phyloP scores from a whole-genome alignment of 2,888 invertebrate genomes.

The Gymnocheta viridis region DNA sequence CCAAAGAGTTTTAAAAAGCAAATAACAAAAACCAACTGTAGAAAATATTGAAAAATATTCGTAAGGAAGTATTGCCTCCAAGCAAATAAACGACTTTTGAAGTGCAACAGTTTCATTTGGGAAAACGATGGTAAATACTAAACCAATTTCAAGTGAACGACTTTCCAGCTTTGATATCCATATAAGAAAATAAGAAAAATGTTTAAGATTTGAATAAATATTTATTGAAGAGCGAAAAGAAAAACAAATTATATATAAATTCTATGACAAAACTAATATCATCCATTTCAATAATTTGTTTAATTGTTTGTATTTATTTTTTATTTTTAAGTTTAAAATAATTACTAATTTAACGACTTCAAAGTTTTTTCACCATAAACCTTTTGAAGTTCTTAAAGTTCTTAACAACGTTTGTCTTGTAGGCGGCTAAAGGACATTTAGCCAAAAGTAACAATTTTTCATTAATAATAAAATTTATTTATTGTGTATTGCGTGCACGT shows the following conservation, averaged over 20 bases:
- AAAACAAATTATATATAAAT: too few relatives aligned
- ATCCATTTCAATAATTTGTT: too few relatives aligned
- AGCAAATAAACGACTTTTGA: neutral
- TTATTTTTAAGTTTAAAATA: neutral
- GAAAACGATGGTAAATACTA: neutral
- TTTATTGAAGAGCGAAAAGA: too few relatives aligned
- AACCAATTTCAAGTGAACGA: neutral
- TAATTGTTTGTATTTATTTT: too few relatives aligned
- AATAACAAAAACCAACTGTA: neutral
- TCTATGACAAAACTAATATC: too few relatives aligned
- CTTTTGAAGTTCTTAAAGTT: neutral
- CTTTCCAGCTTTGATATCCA: too few relatives aligned
- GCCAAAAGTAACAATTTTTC: neutral
- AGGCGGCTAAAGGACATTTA: neutral
- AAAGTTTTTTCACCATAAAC: neutral
- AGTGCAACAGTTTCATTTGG: constrained; percentile 27
- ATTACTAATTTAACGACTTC: neutral
- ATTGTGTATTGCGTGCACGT: neutral
- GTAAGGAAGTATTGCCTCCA: constrained; percentile 4
- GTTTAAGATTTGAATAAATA: too few relatives aligned
- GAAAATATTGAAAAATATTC: constrained; percentile 13
- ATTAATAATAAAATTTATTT: neutral
- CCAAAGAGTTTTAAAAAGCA: neutral
- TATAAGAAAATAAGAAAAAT: too few relatives aligned
- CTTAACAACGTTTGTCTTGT: neutral